Conservation (phyloP, 2,797 vertebrate species). For the Oreochromis grahami region DNA sequence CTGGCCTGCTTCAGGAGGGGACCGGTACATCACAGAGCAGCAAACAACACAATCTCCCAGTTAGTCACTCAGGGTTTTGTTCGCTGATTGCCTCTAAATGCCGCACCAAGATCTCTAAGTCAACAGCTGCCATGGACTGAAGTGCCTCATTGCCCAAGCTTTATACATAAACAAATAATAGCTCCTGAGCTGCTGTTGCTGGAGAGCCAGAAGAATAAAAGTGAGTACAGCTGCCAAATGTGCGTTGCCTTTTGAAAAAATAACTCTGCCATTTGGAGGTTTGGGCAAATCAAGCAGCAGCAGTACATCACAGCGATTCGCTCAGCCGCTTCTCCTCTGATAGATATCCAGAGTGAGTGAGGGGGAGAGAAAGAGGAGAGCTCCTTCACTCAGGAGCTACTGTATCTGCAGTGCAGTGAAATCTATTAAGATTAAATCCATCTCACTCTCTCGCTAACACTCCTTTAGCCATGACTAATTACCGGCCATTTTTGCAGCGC, state of each 20-base stretch:
- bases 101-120: constrained; percentile 23
- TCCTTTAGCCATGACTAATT: constrained; percentile 76
- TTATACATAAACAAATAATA: constrained; percentile 37
- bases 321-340: constrained; percentile 21
- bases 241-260: not conserved
- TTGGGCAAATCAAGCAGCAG: constrained; percentile 17
- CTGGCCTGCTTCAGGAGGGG: not conserved
- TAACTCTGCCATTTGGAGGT: not conserved
- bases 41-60: constrained; percentile 27
- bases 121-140: constrained; percentile 43
- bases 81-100: constrained; percentile 26
- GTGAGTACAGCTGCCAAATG: constrained; percentile 12
- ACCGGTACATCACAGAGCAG: constrained; percentile 7
- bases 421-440: constrained; percentile 73
- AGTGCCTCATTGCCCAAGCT: constrained; percentile 11
- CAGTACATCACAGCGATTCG: constrained; percentile 6
- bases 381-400: constrained; percentile 41
- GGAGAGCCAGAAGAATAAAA: not conserved
- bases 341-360: not conserved
- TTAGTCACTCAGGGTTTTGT: constrained; percentile 33
- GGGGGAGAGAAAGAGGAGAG: not conserved
- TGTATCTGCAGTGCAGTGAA: constrained; percentile 67
- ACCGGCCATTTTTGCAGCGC: constrained; percentile 59
- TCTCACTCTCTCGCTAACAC: constrained; percentile 56
- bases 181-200: not conserved